A percentile compares a stretch with the other conserved stretches of the same genome.
phyloP scores from a whole-genome alignment of 2,888 invertebrate genomes.

The Parascotia fuliginaria region DNA sequence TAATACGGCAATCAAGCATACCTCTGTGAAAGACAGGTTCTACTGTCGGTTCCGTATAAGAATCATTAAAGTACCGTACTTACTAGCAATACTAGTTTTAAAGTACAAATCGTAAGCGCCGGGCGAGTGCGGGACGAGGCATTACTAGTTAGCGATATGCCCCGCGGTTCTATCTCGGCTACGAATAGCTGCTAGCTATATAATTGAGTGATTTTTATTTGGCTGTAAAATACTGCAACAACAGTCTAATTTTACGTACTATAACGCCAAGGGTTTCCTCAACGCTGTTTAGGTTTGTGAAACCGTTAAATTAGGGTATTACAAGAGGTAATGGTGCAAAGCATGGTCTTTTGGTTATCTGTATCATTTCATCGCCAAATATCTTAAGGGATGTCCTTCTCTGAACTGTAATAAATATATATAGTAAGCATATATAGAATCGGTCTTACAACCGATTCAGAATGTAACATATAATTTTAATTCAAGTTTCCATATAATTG shows the following conservation, averaged over 20 bases:
- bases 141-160: constrained; percentile 67
- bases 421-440: constrained; percentile 28
- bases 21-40: constrained; percentile 17
- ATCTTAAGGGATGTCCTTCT: constrained; percentile 24
- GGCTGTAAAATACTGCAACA: constrained; percentile 54
- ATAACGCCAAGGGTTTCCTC: constrained; percentile 43
- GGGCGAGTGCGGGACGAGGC: constrained; percentile 38
- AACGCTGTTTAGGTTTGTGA: constrained; percentile 57
- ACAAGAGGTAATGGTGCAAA: constrained; percentile 72
- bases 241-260: constrained; percentile 51
- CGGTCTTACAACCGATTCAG: constrained; percentile 33
- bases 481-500: constrained; percentile 61
- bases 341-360: constrained; percentile 61
- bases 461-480: constrained; percentile 42
- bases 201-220: constrained; percentile 57
- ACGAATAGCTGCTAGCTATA: constrained; percentile 55
- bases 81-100: constrained; percentile 42
- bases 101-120: constrained; percentile 54
- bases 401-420: constrained; percentile 16
- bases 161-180: constrained; percentile 48
- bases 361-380: constrained; percentile 47
- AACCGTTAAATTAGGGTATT: constrained; percentile 62
- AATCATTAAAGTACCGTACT: constrained; percentile 37
- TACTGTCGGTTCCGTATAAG: constrained; percentile 10
- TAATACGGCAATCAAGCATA: constrained; percentile 19